Evolutionary conservation across 1,140 invertebrate species (phyloP), one percentile per base, ranked within the genome.

Genomic region (Drosophila ironensis): DNA sequence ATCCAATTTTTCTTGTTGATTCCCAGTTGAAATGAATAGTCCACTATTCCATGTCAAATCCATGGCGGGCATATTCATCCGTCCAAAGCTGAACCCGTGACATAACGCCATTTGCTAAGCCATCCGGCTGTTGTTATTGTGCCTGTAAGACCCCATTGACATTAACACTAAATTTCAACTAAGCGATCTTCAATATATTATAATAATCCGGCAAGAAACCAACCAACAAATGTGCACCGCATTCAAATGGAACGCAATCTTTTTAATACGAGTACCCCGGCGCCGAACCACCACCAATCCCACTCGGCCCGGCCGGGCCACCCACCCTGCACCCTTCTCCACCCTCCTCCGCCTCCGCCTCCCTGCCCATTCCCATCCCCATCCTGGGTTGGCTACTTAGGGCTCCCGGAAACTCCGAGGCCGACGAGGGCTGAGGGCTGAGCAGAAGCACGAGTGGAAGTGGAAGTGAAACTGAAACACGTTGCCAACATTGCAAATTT

Each of bases 401-500:
- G 35, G 52, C 78, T 40, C 46, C 30, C 45, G 14, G 33, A 37
- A 37, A 17, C 16, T 52, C 37, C 22, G 20, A 38, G 35, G 45
- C 30, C 40, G 46, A 38, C 52, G 41, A 45, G 17, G 48, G 6
- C 11, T 14, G 12, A 33, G 30, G 24, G 16, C 27, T 57, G 51
- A 19, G 53, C 16, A 20, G 40, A 59, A 54, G 61, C 47, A 67
- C 47, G 30, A 52, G 30, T 46, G 28, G 35, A 25, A 63, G 56
- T 40, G 38, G 35, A 28, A 38, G 47, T 22, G 24, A 41, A 24
- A 24, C 40, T 12, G 60, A 53, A 78, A 70, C 53, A 70, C 56
- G 75, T 74, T 68, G 72, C 75, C 60, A 72, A 77, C 76, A 77
- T 77, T 87, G 82, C 82, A 82, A 87, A 81, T 87, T 87, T 87